These are phyloP conservation scores for Nipponacmea schrenckii DNA, from an alignment of 2,888 invertebrate species.

Conservation along the genomic window DNA sequence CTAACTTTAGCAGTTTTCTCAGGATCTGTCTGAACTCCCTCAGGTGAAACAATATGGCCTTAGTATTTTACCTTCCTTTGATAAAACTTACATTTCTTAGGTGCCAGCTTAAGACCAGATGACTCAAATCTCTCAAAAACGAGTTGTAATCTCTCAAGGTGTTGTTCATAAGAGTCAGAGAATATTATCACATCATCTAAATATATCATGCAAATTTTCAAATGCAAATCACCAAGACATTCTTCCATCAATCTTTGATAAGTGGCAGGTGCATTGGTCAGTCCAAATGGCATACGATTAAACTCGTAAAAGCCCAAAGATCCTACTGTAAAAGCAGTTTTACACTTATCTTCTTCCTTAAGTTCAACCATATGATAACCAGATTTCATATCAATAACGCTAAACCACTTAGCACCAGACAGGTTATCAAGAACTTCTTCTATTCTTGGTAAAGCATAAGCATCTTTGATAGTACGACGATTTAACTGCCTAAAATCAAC, in stretches of 20 bases:
- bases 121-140: conserved; percentile 9
- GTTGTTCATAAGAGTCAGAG: too few relatives aligned
- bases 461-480: too few relatives aligned
- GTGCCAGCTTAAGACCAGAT: too few relatives aligned
- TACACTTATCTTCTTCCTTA: conserved; percentile 27
- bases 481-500: not conserved
- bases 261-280: too few relatives aligned
- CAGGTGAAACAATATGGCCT: conserved; percentile 25
- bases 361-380: conserved; percentile 29
- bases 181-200: too few relatives aligned
- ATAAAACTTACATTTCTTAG: conserved; percentile 1
- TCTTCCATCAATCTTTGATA: too few relatives aligned
- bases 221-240: too few relatives aligned
- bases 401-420: not conserved
- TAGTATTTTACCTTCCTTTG: conserved; percentile 19
- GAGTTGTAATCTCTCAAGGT: conserved; percentile 6
- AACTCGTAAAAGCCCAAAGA: conserved; percentile 28
- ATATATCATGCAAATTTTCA: too few relatives aligned
- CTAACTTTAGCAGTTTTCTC: conserved; percentile 22
- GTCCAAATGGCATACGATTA: conserved; percentile 11
- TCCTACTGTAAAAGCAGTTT: conserved; percentile 33
- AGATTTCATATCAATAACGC: conserved; percentile 28
- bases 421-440: too few relatives aligned
- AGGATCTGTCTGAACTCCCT: conserved; percentile 26
- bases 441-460: too few relatives aligned